These are phyloP conservation scores for Athalia rosae DNA, from an alignment of 2,888 invertebrate genomes.

Conservation along the genomic window DNA sequence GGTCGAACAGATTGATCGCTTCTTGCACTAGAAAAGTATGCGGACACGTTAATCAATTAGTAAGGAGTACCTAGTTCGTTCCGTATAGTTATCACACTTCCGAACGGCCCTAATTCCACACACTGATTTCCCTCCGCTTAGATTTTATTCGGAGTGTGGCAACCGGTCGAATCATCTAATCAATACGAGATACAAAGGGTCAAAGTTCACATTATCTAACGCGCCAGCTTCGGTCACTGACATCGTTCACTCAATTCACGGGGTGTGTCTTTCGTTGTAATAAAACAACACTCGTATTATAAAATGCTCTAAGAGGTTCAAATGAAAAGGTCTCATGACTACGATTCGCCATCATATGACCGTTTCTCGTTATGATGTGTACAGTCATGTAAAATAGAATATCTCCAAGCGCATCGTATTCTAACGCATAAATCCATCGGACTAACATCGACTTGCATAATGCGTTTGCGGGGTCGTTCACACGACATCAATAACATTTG, in stretches of 20 bases:
- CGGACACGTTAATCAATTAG: not conserved
- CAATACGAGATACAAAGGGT: conserved; percentile 45
- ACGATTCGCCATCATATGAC: not conserved
- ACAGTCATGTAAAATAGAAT: not conserved
- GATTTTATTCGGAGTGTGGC: conserved; percentile 1
- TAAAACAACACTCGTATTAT: conserved; percentile 20
- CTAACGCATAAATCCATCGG: no score
- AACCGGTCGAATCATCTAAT: conserved; percentile 19
- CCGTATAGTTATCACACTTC: not conserved
- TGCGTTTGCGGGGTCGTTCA: conserved; percentile 16
- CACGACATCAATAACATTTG: conserved; percentile 10
- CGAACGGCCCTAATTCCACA: conserved; percentile 18
- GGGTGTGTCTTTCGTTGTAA: conserved; percentile 21
- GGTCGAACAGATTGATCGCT: no score
- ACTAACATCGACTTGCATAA: not conserved
- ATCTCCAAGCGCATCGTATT: not conserved
- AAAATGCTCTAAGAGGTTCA: conserved; percentile 18
- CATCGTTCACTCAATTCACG: conserved; percentile 38
- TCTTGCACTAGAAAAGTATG: not conserved
- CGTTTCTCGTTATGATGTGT: not conserved
- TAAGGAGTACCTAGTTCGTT: conserved; percentile 10
- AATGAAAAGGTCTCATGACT: conserved; percentile 9
- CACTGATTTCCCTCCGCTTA: not conserved
- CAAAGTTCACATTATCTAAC: conserved; percentile 45
- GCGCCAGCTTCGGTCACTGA: conserved; percentile 47